Conservation (phyloP, 2,113 vertebrate genomes). For the Syngnathus scovelli region DNA sequence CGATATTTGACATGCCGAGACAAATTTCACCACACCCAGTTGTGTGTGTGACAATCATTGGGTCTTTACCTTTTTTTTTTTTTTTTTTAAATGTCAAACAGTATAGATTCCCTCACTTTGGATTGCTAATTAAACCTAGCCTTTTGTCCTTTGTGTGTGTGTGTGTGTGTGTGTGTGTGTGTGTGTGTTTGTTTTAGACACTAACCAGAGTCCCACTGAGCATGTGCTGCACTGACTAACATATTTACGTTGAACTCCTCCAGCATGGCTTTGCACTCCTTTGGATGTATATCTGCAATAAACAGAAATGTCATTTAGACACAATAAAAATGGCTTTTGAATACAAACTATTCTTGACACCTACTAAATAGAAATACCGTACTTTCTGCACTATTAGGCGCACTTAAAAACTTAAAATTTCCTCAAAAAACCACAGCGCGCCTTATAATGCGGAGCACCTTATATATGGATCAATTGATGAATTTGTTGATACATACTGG, state of each 20-base stretch:
- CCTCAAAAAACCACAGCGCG: no score
- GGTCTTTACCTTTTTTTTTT: no score
- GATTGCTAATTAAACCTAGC: not conserved
- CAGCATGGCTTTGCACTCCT: slow-evolving; percentile 53
- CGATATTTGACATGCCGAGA: no score
- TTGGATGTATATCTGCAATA: slow-evolving; percentile 52
- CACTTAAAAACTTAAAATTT: no score
- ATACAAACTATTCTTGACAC: not conserved
- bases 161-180: no score
- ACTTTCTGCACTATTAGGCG: no score
- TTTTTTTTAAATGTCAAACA: not conserved
- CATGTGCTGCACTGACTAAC: slow-evolving; percentile 56
- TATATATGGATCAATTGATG: no score
- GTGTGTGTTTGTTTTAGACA: not conserved
- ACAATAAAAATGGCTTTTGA: not conserved
- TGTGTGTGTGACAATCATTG: no score
- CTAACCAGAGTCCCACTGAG: slow-evolving; percentile 73
- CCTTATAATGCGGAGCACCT: no score
- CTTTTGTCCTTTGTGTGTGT: not conserved
- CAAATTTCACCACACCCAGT: no score
- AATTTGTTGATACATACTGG: no score
- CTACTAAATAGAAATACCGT: no score
- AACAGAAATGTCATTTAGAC: slow-evolving; percentile 2
- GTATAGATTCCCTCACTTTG: not conserved
- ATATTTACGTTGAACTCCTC: slow-evolving; percentile 55